phyloP scores from a whole-genome alignment of 2,797 vertebrate species.

The Lophius americanus region DNA sequence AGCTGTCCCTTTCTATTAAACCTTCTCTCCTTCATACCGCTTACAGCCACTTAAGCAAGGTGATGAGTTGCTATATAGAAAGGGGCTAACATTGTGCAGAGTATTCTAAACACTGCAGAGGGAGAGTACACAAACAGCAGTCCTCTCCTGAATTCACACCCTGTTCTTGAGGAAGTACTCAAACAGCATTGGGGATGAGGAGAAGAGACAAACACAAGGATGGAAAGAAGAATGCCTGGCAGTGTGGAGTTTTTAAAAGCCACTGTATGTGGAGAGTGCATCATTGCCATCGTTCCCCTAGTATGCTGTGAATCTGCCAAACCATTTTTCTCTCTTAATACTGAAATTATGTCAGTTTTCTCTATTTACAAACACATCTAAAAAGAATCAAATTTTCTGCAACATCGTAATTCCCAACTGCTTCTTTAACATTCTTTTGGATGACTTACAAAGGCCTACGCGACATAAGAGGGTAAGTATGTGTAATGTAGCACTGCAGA shows the following conservation, averaged over 20 bases:
- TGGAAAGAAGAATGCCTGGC: constrained; percentile 20
- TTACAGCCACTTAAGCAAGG: constrained; percentile 40
- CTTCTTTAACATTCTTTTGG: too few species aligned
- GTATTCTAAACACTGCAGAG: constrained; percentile 35
- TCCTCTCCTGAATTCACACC: constrained; percentile 54
- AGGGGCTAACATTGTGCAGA: constrained; percentile 31
- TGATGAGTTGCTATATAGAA: constrained; percentile 46
- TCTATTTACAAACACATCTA: background rate
- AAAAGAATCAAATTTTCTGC: too few species aligned
- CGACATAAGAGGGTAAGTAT: too few species aligned
- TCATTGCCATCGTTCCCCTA: constrained; percentile 21
- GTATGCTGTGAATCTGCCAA: constrained; percentile 30
- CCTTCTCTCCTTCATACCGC: constrained; percentile 35
- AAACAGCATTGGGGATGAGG: constrained; percentile 56
- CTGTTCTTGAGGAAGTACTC: constrained; percentile 44
- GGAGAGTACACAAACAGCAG: constrained; percentile 45
- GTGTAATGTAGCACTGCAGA: too few species aligned
- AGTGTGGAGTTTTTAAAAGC: constrained; percentile 19
- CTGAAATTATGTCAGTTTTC: background rate
- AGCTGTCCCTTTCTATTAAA: background rate
- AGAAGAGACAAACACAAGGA: constrained; percentile 47
- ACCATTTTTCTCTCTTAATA: constrained; percentile 24
- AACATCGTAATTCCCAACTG: too few species aligned
- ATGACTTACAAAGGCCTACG: too few species aligned
- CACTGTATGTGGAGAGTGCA: constrained; percentile 32